Percentiles rank a stretch among this genome's conserved stretches.
Conservation (phyloP, 1,140 invertebrate genomes). For the Sitobion miscanthi region DNA sequence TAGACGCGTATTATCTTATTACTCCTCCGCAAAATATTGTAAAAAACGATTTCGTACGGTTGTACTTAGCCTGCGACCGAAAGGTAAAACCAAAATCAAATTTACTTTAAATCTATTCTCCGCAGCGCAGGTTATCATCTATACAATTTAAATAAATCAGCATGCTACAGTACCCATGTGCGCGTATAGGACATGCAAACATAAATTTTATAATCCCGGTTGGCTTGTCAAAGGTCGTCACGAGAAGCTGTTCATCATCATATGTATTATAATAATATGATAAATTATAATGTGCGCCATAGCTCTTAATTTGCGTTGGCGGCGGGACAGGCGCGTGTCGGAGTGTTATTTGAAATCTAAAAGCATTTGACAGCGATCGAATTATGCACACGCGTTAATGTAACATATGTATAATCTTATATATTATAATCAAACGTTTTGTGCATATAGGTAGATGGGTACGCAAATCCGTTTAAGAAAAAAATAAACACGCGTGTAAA, state of each 20-base stretch:
- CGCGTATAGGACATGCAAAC: not conserved
- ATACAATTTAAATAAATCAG: not conserved
- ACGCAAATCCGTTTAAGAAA: not conserved
- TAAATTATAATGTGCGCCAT: not conserved
- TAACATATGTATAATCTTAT: not conserved
- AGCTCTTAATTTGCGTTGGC: conserved; percentile 13
- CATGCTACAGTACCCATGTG: no score
- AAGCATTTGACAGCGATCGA: not conserved
- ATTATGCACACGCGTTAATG: not conserved
- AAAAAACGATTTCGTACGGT: no score
- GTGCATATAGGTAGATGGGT: no score
- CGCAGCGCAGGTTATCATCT: not conserved
- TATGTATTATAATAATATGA: not conserved
- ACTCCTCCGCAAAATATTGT: no score
- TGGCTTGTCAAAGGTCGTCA: not conserved
- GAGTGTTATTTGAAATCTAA: not conserved
- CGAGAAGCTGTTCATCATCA: not conserved
- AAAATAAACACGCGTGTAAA: not conserved
- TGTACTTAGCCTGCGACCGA: not conserved
- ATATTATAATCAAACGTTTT: not conserved
- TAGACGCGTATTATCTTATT: no score
- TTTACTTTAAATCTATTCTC: not conserved
- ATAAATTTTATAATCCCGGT: not conserved
- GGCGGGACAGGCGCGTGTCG: not conserved
- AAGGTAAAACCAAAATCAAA: not conserved